These are phyloP conservation scores for Takifugu flavidus DNA, from an alignment of 2,113 vertebrate genomes.

Conservation along the genomic window DNA sequence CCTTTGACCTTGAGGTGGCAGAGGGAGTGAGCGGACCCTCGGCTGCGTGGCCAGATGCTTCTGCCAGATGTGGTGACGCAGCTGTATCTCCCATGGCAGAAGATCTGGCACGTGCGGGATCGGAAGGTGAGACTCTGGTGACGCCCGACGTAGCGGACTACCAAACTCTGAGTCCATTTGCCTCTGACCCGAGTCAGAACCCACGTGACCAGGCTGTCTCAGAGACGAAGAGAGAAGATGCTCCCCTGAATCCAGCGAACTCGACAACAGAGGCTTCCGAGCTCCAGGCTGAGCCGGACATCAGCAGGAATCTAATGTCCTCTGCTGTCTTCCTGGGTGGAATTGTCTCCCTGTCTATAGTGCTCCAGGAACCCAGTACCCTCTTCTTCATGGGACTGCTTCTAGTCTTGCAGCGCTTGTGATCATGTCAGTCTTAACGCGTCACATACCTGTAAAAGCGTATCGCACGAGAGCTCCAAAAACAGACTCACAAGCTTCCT, in stretches of 20 bases:
- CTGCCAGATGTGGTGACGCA: constrained; percentile 9
- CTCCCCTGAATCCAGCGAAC: constrained; percentile 17
- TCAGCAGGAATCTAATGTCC: constrained; percentile 43
- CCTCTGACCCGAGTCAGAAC: constrained; percentile 18
- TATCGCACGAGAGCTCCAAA: too few relatives aligned
- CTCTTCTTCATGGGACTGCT: constrained; percentile 63
- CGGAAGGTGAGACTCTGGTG: constrained; percentile 17
- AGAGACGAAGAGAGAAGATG: neutral
- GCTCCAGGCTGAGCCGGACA: constrained; percentile 15
- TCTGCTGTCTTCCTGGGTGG: constrained; percentile 54
- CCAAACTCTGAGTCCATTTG: constrained; percentile 12
- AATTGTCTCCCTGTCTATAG: constrained; percentile 53
- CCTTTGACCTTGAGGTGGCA: constrained; percentile 8
- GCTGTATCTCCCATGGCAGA: constrained; percentile 13
- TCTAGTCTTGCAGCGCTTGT: constrained; percentile 53
- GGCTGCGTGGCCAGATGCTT: constrained; percentile 28
- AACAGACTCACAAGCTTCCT: too few relatives aligned
- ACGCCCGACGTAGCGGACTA: constrained; percentile 24
- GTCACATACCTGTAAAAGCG: neutral
- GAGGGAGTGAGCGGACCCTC: constrained; percentile 17
- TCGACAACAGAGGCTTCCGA: constrained; percentile 10
- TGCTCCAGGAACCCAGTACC: constrained; percentile 55
- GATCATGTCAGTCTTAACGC: constrained; percentile 12
- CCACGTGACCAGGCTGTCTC: neutral
- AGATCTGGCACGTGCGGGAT: constrained; percentile 18